These are phyloP conservation scores for Drosophila subobscura DNA, from an alignment of 1,140 invertebrate species.

Conservation along the genomic window DNA sequence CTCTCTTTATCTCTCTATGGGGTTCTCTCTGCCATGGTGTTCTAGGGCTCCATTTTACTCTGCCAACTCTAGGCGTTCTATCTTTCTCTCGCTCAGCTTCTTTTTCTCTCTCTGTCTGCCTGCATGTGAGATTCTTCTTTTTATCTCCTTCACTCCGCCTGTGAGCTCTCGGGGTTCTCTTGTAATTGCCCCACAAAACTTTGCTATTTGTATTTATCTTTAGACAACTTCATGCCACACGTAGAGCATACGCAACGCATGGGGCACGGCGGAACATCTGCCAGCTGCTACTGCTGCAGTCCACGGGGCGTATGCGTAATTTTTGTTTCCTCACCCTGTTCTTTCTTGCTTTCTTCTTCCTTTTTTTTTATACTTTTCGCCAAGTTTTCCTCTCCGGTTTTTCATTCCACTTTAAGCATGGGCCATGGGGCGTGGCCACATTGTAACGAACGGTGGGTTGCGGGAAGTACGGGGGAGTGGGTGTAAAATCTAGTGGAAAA, in stretches of 20 bases:
- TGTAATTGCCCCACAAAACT: slow-evolving; percentile 57
- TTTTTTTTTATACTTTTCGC: slow-evolving; percentile 21
- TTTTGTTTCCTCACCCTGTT: slow-evolving; percentile 34
- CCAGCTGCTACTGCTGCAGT: slow-evolving; percentile 62
- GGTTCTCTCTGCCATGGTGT: no score
- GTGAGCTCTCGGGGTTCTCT: slow-evolving; percentile 5
- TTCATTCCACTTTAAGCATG: slow-evolving; percentile 25
- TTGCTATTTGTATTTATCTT: slow-evolving; percentile 72
- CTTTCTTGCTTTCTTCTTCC: background rate
- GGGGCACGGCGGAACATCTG: slow-evolving; percentile 28
- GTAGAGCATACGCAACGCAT: slow-evolving; percentile 16
- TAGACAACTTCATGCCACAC: slow-evolving; percentile 51
- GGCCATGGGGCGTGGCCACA: slow-evolving; percentile 31
- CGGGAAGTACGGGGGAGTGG: background rate
- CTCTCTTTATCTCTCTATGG: no score
- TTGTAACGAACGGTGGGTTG: slow-evolving; percentile 17
- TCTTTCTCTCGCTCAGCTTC: no score
- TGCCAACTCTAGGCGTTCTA: no score
- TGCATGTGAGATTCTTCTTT: background rate
- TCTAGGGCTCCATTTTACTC: no score
- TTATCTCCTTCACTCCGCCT: background rate
- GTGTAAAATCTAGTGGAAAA: slow-evolving; percentile 28
- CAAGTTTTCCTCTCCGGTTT: slow-evolving; percentile 32
- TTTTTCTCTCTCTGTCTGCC: background rate
- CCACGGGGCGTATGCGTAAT: slow-evolving; percentile 69